Conservation (phyloP, 2,797 vertebrate species). For the Sardinella longiceps region DNA sequence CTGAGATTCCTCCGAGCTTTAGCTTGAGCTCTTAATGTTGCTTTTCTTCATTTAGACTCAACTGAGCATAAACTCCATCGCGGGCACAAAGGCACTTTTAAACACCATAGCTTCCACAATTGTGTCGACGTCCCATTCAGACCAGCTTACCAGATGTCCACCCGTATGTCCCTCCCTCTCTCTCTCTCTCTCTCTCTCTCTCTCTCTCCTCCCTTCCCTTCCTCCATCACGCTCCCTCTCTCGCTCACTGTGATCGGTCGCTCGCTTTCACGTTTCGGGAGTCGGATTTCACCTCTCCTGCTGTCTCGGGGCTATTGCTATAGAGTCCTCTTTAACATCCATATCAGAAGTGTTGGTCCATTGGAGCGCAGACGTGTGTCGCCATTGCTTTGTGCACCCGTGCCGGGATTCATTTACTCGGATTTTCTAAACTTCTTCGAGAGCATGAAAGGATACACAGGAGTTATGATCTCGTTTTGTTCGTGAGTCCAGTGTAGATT, state of each 20-base stretch:
- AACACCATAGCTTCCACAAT: constrained; percentile 51
- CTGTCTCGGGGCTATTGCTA: constrained; percentile 63
- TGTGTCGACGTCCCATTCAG: constrained; percentile 51
- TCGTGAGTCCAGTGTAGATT: constrained; percentile 44
- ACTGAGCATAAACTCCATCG: constrained; percentile 48
- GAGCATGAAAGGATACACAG: constrained; percentile 44
- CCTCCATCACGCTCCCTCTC: neutral
- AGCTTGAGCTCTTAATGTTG: constrained; percentile 30
- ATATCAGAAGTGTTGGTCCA: constrained; percentile 9
- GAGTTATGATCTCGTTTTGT: constrained; percentile 34
- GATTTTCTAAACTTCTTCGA: constrained; percentile 22
- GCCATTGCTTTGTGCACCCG: constrained; percentile 10
- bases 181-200: neutral
- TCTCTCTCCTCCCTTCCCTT: neutral
- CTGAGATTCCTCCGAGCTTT: constrained; percentile 4
- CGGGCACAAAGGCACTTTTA: constrained; percentile 53
- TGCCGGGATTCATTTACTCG: neutral
- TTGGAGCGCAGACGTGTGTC: neutral
- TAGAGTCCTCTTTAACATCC: constrained; percentile 41
- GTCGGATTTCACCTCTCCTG: constrained; percentile 72
- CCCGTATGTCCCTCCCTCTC: constrained; percentile 58
- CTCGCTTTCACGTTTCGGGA: constrained; percentile 75
- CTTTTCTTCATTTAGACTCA: constrained; percentile 42
- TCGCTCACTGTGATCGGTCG: constrained; percentile 47
- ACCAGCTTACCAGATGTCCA: constrained; percentile 55